phyloP scores from a whole-genome alignment of 2,797 vertebrate species.

The Hypotaenidia okinawae region DNA sequence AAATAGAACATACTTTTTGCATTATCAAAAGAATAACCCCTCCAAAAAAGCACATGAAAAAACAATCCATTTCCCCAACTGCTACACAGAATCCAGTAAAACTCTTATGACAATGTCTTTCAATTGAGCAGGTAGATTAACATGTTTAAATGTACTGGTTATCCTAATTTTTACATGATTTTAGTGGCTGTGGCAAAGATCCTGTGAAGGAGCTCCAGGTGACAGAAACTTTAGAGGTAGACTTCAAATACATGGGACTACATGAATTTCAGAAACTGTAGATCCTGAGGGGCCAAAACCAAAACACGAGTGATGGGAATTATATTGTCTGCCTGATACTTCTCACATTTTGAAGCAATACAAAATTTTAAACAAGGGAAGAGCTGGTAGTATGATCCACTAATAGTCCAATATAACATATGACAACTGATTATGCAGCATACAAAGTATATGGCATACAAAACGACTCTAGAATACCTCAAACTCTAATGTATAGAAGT shows the following conservation, averaged over 20 bases:
- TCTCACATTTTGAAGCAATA: conserved; percentile 55
- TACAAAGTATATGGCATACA: neutral
- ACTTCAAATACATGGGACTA: neutral
- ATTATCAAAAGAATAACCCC: neutral
- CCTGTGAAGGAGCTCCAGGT: neutral
- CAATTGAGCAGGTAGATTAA: neutral
- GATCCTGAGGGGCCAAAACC: neutral
- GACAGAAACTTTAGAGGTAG: neutral
- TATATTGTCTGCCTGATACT: neutral
- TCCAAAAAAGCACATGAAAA: neutral
- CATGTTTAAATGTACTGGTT: neutral
- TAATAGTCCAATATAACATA: neutral
- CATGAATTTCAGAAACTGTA: conserved; percentile 19
- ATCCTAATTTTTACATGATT: neutral
- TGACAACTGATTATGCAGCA: neutral
- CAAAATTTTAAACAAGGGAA: neutral
- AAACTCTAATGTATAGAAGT: neutral
- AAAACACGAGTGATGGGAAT: conserved; percentile 27
- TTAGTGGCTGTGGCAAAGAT: neutral
- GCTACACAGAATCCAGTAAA: neutral
- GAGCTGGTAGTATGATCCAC: neutral
- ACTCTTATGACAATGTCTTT: neutral
- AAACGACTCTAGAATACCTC: neutral
- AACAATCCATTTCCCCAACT: neutral
- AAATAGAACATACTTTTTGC: conserved; percentile 4